Conservation (phyloP, 2,797 vertebrate genomes). For the Pangasius sanitwongsei region DNA sequence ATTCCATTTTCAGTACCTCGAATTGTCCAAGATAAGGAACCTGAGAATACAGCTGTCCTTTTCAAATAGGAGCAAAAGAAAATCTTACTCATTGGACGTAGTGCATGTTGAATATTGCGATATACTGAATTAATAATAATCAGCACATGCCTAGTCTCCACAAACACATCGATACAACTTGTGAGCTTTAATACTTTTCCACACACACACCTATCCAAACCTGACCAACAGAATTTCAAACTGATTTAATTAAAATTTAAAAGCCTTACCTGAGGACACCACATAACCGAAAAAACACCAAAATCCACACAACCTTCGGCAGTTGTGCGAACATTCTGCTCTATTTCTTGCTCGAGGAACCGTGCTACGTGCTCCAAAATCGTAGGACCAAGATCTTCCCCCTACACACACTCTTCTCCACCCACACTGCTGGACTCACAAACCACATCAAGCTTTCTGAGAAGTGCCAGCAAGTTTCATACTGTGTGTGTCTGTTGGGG, state of each 20-base stretch:
- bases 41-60: neutral
- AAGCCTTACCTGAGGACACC: conserved; percentile 60
- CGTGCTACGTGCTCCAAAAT: neutral
- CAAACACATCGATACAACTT: neutral
- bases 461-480: conserved; percentile 62
- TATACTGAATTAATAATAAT: neutral
- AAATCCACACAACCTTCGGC: conserved; percentile 61
- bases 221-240: neutral
- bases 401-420: conserved; percentile 56
- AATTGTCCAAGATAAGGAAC: neutral
- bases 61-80: neutral
- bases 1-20: neutral
- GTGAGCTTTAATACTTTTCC: neutral
- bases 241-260: neutral
- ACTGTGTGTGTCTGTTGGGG: conserved; percentile 60
- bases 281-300: conserved; percentile 66
- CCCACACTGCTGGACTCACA: conserved; percentile 59
- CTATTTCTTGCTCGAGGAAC: neutral
- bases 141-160: neutral
- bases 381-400: neutral
- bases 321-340: conserved; percentile 66
- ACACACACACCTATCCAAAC: neutral
- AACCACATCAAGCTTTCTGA: conserved; percentile 38
- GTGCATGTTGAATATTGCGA: neutral
- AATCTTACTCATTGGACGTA: neutral